A percentile compares a stretch with the other conserved stretches of the same genome.
These are phyloP conservation scores for Mormyrus lacerda DNA, from an alignment of 2,113 vertebrate species.

Conservation along the genomic window DNA sequence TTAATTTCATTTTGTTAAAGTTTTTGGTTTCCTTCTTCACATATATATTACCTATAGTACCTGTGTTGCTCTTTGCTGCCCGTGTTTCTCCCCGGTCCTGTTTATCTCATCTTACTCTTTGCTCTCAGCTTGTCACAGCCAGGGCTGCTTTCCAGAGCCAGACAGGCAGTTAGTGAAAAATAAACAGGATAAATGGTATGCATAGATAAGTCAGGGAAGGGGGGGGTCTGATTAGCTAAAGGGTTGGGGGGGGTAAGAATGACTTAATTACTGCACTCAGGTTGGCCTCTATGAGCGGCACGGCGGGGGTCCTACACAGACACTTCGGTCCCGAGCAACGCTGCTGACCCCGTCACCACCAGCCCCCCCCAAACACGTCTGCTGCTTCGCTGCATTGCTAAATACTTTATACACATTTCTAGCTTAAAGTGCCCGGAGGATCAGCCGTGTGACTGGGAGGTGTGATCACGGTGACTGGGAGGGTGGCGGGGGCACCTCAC, in stretches of 20 bases:
- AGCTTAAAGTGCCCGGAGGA: background rate
- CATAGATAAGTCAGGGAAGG: background rate
- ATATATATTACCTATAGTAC: background rate
- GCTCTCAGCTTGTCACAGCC: background rate
- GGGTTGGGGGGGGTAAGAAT: background rate
- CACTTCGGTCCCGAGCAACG: background rate
- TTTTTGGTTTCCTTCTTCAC: background rate
- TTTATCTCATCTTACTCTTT: background rate
- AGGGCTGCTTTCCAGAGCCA: background rate
- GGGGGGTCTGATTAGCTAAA: background rate
- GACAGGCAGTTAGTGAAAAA: background rate
- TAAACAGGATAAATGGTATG: background rate
- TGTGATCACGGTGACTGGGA: background rate
- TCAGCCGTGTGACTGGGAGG: background rate
- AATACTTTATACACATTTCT: background rate
- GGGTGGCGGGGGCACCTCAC: background rate
- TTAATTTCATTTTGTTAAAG: background rate
- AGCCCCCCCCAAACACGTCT: background rate
- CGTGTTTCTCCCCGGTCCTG: background rate
- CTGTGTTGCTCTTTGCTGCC: background rate
- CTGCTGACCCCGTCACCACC: conserved; percentile 7
- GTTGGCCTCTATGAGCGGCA: background rate
- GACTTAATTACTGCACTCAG: background rate
- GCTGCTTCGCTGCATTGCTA: background rate
- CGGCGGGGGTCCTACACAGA: background rate